phyloP scores from a whole-genome alignment of 2,888 invertebrate genomes.

The Athalia cordata region DNA sequence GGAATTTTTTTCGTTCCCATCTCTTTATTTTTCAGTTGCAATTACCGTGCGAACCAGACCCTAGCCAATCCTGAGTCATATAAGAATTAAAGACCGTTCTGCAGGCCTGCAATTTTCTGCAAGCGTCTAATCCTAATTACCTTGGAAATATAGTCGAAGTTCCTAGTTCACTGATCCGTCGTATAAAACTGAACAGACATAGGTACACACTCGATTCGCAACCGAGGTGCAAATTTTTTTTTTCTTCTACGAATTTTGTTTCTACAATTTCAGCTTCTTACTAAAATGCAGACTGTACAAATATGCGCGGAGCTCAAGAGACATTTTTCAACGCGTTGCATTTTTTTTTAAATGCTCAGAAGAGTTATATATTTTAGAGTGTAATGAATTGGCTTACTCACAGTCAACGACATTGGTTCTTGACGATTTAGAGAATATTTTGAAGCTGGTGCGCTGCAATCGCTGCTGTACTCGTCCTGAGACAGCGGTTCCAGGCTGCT shows the following conservation, averaged over 20 bases:
- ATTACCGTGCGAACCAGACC: constrained; percentile 35
- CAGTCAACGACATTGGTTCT: constrained; percentile 69
- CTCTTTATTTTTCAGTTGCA: constrained; percentile 22
- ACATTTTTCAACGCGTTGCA: constrained; percentile 7
- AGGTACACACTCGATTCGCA: not conserved
- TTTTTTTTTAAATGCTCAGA: not conserved
- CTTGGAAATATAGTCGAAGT: not conserved
- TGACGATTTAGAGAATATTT: constrained; percentile 57
- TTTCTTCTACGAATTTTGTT: not conserved
- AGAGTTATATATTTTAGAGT: constrained; percentile 6
- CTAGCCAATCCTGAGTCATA: constrained; percentile 34
- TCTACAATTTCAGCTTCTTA: not conserved
- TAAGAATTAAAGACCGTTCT: constrained; percentile 21
- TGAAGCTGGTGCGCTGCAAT: constrained; percentile 62
- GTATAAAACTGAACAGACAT: no score
- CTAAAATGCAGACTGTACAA: not conserved
- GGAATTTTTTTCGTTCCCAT: not conserved
- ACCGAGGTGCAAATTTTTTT: not conserved
- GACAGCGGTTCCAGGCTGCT: constrained; percentile 66
- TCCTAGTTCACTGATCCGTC: not conserved
- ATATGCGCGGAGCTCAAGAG: not conserved
- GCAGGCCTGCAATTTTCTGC: constrained; percentile 21
- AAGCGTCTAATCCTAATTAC: constrained; percentile 26
- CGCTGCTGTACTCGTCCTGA: constrained; percentile 67
- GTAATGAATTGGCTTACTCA: constrained; percentile 51